These are phyloP conservation scores for Troides aeacus DNA, from an alignment of 2,888 invertebrate genomes.

Conservation along the genomic window DNA sequence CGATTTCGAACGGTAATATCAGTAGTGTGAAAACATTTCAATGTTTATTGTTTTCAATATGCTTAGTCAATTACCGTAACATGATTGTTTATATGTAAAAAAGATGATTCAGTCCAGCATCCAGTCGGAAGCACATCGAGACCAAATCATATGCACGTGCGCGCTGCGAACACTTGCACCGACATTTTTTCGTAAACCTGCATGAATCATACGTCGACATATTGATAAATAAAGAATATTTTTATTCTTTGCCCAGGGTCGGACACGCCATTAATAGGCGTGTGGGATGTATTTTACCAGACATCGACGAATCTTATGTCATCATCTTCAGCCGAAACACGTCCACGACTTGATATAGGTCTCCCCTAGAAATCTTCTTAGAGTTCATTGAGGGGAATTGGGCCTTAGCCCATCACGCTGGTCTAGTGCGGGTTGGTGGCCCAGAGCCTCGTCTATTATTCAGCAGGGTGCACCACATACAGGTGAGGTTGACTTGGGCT, in stretches of 20 bases:
- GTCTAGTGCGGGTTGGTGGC: no score
- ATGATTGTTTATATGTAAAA: neutral
- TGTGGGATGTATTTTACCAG: conserved; percentile 1
- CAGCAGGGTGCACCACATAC: no score
- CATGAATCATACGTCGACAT: conserved; percentile 53
- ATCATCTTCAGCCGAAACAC: no score
- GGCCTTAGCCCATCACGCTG: no score
- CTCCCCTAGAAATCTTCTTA: no score
- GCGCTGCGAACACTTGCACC: conserved; percentile 36
- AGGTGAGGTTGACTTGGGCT: no score
- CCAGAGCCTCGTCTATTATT: no score
- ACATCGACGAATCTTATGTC: neutral
- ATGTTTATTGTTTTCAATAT: neutral
- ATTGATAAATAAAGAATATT: conserved; percentile 28
- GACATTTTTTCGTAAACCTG: conserved; percentile 45
- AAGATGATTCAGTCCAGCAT: conserved; percentile 44
- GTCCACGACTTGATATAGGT: no score
- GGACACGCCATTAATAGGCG: conserved; percentile 19
- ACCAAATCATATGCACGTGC: conserved; percentile 47
- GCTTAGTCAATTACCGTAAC: neutral
- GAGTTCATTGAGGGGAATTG: no score
- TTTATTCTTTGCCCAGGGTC: conserved; percentile 20
- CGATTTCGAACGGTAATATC: no score
- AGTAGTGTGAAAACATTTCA: no score
- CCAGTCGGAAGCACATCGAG: conserved; percentile 50